Percentiles rank a stretch among this genome's conserved stretches.
Evolutionary conservation across 2,888 invertebrate species (phyloP).

Genomic region (Copidosoma aretas): DNA sequence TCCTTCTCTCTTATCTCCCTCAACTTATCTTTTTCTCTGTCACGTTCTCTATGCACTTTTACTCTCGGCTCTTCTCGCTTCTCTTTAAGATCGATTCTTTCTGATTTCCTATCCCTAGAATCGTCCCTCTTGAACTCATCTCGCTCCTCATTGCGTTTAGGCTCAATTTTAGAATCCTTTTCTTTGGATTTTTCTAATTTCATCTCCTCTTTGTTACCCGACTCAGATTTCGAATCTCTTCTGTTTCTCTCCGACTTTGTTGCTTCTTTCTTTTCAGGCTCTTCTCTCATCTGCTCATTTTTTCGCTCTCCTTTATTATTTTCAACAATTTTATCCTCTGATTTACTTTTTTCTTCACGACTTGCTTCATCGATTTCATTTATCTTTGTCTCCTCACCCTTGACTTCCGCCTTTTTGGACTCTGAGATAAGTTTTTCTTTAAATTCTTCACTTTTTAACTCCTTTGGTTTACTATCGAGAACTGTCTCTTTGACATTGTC

Average conservation of each 20-base stretch:
- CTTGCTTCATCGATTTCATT: conserved; percentile 29
- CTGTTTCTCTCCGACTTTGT: conserved; percentile 38
- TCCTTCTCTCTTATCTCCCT: conserved; percentile 48
- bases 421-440: conserved; percentile 40
- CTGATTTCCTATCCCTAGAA: conserved; percentile 41
- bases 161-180: conserved; percentile 40
- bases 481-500: conserved; percentile 17
- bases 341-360: conserved; percentile 19
- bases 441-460: conserved; percentile 33
- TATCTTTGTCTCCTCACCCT: conserved; percentile 26
- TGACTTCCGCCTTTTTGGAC: conserved; percentile 28
- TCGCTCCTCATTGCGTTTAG: conserved; percentile 42
- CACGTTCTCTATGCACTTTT: conserved; percentile 36
- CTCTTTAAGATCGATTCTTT: conserved; percentile 42
- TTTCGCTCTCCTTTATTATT: conserved; percentile 21
- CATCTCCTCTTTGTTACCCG: conserved; percentile 38
- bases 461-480: conserved; percentile 21
- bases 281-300: conserved; percentile 19
- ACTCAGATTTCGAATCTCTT: conserved; percentile 38
- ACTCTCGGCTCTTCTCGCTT: conserved; percentile 39
- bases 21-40: conserved; percentile 46
- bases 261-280: conserved; percentile 36
- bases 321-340: conserved; percentile 22
- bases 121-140: conserved; percentile 35
- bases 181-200: conserved; percentile 41